phyloP scores from a whole-genome alignment of 2,888 invertebrate species.

The Pemphredon lugubris region DNA sequence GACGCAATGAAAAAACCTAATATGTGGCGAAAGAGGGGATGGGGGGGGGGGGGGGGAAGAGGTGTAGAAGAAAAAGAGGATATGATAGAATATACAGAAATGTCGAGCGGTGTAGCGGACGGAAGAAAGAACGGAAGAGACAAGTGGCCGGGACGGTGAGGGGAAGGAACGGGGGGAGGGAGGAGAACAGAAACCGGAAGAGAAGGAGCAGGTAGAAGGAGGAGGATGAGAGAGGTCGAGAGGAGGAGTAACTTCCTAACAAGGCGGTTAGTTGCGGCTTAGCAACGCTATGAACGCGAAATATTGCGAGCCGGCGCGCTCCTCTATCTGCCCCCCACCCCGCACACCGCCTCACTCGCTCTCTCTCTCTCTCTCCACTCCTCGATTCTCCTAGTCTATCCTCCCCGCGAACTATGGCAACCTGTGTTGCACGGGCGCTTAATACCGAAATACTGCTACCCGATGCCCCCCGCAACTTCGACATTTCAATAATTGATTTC shows the following conservation, averaged over 20 bases:
- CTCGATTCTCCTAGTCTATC: conserved; percentile 23
- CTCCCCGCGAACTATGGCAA: conserved; percentile 25
- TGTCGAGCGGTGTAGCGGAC: neutral
- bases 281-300: conserved; percentile 76
- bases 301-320: conserved; percentile 70
- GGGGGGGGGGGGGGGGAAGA: neutral
- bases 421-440: conserved; percentile 41
- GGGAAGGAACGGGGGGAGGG: conserved; percentile 6
- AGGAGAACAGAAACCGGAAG: conserved; percentile 49
- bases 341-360: neutral
- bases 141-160: neutral
- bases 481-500: conserved; percentile 61
- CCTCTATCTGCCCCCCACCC: too few species aligned
- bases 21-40: conserved; percentile 25
- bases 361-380: conserved; percentile 20
- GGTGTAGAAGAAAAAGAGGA: neutral
- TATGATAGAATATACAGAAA: neutral
- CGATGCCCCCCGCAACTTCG: conserved; percentile 44
- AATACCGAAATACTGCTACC: conserved; percentile 52
- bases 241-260: conserved; percentile 79
- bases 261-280: conserved; percentile 80
- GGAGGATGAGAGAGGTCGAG: conserved; percentile 54
- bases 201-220: conserved; percentile 58
- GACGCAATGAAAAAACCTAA: conserved; percentile 44
- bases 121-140: conserved; percentile 12